Evolutionary conservation across 2,888 invertebrate species (phyloP), one percentile per base, ranked within the genome.

Genomic region (Piscicola geometra): DNA sequence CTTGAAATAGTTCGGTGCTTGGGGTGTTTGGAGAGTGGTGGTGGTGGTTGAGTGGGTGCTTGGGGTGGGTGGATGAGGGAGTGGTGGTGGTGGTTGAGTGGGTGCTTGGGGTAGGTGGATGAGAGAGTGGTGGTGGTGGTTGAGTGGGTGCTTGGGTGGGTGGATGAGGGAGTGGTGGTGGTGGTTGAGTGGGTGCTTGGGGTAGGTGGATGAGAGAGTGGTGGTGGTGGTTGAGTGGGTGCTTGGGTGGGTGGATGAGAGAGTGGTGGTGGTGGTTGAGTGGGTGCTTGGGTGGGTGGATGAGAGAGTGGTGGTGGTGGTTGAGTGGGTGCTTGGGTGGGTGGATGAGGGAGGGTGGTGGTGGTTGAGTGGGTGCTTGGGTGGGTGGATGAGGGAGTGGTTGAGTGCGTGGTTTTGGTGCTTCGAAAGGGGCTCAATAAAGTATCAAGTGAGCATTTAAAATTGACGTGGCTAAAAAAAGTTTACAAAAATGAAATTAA

Each of bases 21-120:
- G 47, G 9, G 41, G 25, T 21, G 1, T 25, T 72, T 71, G 41
- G 28, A 76, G 76, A 28, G 68, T 76, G 25, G 47, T 76, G 32
- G 68, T 76, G 36, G 76, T 73, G 41, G 33, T 64, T 50, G 76
- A 67, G 28, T 28, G 50, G n/a, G 72, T 56, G 32, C 30, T 71
- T 12, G 52, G 72, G 15, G 33, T 52, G 25, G 66, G 67, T 9
- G n/a, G 73, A 21, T 71, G 76, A 47, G 72, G 47, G 25, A 28
- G 76, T n/a, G 67, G 72, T 30, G 47, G 47, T 35, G 36, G 76
- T 25, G n/a, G 33, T 32, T 32, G 71, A 15, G 72, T 28, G 21
- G 71, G 47, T 3, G 71, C 9, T 41, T 5, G 71, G 12, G 41
- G 71, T 25, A 47, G 30, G n/a, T n/a, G n/a, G n/a, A n/a, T n/a